Evolutionary conservation across 2,888 invertebrate species (phyloP).

Genomic region (Leptinotarsa rubiginosa): DNA sequence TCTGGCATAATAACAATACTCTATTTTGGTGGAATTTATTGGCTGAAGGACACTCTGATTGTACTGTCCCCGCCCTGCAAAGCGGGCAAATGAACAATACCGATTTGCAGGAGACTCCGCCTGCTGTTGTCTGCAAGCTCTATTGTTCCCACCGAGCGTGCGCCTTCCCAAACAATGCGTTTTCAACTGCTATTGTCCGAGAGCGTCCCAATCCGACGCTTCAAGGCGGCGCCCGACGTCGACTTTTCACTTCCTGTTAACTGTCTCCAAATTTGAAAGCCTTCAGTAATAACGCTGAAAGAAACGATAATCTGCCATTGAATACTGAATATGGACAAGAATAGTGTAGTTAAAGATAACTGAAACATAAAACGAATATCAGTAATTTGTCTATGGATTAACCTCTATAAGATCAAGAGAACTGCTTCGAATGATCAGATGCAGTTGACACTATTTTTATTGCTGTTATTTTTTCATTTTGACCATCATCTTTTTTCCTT

Average conservation of each 20-base stretch:
- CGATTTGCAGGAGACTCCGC: constrained; percentile 63
- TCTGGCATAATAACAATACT: constrained; percentile 6
- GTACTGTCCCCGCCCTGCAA: constrained; percentile 57
- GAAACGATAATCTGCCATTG: too few relatives aligned
- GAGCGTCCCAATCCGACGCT: constrained; percentile 64
- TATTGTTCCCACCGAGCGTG: constrained; percentile 65
- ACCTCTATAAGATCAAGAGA: too few relatives aligned
- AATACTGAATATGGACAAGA: too few relatives aligned
- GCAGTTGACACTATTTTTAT: too few relatives aligned
- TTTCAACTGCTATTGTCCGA: constrained; percentile 64
- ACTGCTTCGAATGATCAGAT: too few relatives aligned
- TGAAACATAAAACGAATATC: too few relatives aligned
- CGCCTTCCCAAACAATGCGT: constrained; percentile 64
- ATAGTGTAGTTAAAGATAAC: too few relatives aligned
- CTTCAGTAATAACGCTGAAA: too few relatives aligned
- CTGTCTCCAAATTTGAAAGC: background rate
- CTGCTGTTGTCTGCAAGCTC: constrained; percentile 64
- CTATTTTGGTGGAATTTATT: constrained; percentile 52
- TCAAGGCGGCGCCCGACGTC: constrained; percentile 59
- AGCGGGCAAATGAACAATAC: constrained; percentile 66
- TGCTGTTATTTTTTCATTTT: too few relatives aligned
- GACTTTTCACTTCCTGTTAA: constrained; percentile 5
- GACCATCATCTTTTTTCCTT: too few relatives aligned
- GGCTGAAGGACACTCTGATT: constrained; percentile 51
- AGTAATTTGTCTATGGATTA: too few relatives aligned